Percentiles rank a stretch among this genome's conserved stretches.
Conservation (phyloP, 2,113 vertebrate genomes). For the Epinephelus moara region DNA sequence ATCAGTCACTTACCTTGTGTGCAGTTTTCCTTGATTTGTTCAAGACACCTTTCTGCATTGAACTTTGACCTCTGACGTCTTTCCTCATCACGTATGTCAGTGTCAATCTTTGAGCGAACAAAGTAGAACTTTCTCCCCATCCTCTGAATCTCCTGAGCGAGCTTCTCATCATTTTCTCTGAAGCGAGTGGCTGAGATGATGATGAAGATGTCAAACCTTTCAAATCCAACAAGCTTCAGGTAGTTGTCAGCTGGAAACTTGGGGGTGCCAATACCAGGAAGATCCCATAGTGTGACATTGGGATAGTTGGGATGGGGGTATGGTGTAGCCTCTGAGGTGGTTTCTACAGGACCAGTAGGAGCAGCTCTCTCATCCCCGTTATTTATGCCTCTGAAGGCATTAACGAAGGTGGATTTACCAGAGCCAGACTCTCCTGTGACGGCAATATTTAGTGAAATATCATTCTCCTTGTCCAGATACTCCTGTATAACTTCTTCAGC, state of each 20-base stretch:
- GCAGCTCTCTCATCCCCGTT: background rate
- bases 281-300: conserved; percentile 41
- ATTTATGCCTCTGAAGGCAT: conserved; percentile 14
- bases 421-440: conserved; percentile 18
- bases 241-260: conserved; percentile 15
- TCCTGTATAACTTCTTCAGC: background rate
- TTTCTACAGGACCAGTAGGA: conserved; percentile 29
- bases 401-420: conserved; percentile 49
- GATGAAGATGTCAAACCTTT: conserved; percentile 61
- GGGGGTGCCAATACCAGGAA: conserved; percentile 48
- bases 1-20: background rate
- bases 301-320: conserved; percentile 42
- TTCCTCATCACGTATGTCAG: accelerated
- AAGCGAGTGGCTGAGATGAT: conserved; percentile 43
- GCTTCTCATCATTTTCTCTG: conserved; percentile 49
- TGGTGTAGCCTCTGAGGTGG: background rate
- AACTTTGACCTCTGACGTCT: background rate
- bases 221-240: conserved; percentile 31
- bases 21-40: conserved; percentile 6
- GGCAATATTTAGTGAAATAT: background rate
- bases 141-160: conserved; percentile 34
- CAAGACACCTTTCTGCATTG: background rate
- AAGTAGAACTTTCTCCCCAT: conserved; percentile 60
- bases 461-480: background rate
- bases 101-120: conserved; percentile 50